Evolutionary conservation across 1,140 invertebrate species (phyloP).

Genomic region (Leptonema lineaticorne): DNA sequence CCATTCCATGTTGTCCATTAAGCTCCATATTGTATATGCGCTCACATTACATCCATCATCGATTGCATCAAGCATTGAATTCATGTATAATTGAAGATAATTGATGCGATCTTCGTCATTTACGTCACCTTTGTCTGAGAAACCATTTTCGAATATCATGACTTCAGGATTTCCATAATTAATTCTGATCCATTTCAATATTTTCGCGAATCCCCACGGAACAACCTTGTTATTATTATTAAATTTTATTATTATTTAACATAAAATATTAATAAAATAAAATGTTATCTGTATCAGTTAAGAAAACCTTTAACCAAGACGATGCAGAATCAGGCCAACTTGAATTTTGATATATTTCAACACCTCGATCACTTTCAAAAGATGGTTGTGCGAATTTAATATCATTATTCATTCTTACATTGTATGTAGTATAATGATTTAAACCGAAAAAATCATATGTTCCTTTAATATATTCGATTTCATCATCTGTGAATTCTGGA

Average conservation of each 20-base stretch:
- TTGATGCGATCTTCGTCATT: slow-evolving; percentile 49
- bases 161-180: slow-evolving; percentile 61
- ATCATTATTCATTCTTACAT: not conserved
- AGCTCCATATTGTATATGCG: slow-evolving; percentile 63
- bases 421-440: slow-evolving; percentile 54
- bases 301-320: slow-evolving; percentile 44
- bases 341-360: slow-evolving; percentile 45
- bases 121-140: slow-evolving; percentile 52
- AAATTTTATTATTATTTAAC: slow-evolving; percentile 27
- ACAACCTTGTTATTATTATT: slow-evolving; percentile 49
- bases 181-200: slow-evolving; percentile 65
- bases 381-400: slow-evolving; percentile 44
- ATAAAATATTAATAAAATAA: not conserved
- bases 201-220: slow-evolving; percentile 61
- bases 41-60: slow-evolving; percentile 44
- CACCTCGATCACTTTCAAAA: slow-evolving; percentile 48
- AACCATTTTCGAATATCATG: slow-evolving; percentile 63
- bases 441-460: slow-evolving; percentile 61
- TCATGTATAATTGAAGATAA: slow-evolving; percentile 60
- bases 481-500: slow-evolving; percentile 48
- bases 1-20: slow-evolving; percentile 71
- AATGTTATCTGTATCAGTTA: not conserved
- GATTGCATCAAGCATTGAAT: slow-evolving; percentile 65
- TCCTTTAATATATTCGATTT: slow-evolving; percentile 58
- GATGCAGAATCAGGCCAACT: slow-evolving; percentile 49